These are phyloP conservation scores for Silurus asotus DNA, from an alignment of 2,113 vertebrate species.

Conservation along the genomic window DNA sequence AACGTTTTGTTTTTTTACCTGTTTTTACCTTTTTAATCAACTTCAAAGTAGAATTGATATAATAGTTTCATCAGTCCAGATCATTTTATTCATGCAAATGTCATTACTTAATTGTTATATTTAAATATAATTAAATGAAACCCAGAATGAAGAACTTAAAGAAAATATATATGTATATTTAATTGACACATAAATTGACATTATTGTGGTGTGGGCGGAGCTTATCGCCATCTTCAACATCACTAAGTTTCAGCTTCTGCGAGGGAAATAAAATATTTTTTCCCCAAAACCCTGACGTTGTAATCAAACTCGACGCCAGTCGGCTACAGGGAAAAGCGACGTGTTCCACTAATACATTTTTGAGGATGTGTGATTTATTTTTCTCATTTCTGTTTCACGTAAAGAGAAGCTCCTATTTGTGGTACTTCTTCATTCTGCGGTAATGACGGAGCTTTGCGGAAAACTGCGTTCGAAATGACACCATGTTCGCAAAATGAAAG, in stretches of 20 bases:
- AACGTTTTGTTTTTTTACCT: neutral
- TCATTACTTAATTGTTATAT: neutral
- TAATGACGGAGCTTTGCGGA: neutral
- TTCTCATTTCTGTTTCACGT: neutral
- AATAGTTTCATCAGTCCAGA: neutral
- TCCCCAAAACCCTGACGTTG: neutral
- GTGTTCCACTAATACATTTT: neutral
- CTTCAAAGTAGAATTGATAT: neutral
- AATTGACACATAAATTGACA: neutral
- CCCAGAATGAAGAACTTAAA: too few species aligned
- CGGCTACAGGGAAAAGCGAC: neutral
- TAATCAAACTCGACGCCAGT: neutral
- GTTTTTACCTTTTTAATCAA: neutral
- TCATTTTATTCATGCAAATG: neutral
- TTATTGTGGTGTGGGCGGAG: neutral
- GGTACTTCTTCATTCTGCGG: conserved; percentile 10
- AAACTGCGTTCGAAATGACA: neutral
- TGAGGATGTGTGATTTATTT: neutral
- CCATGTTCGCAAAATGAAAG: neutral
- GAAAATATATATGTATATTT: neutral
- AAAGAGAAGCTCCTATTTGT: neutral
- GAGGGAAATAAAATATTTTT: neutral
- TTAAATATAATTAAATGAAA: neutral
- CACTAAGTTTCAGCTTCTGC: neutral
- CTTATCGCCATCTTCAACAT: neutral